Conservation (phyloP, 2,797 vertebrate genomes). For the Gymnocypris eckloni region DNA sequence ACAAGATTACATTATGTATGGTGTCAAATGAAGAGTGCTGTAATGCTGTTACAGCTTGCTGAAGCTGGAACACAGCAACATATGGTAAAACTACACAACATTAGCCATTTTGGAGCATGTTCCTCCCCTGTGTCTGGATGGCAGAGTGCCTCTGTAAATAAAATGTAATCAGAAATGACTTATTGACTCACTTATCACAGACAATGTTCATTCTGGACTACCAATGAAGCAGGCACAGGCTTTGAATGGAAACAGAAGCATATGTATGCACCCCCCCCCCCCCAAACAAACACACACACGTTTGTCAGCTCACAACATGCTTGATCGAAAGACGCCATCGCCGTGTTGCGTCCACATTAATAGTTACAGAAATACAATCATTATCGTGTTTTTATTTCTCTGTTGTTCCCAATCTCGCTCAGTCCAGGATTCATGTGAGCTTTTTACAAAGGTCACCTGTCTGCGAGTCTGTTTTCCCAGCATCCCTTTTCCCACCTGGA, state of each 20-base stretch:
- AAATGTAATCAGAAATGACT: constrained; percentile 82
- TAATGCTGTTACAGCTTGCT: constrained; percentile 77
- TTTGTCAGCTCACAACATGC: constrained; percentile 51
- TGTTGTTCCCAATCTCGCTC: constrained; percentile 61
- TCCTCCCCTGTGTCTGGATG: constrained; percentile 83
- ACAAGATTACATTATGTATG: constrained; percentile 78
- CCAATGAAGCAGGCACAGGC: constrained; percentile 62
- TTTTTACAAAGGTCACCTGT: constrained; percentile 78
- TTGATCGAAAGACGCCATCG: background rate
- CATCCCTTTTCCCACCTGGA: constrained; percentile 82
- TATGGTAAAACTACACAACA: constrained; percentile 89
- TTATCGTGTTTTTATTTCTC: constrained; percentile 13
- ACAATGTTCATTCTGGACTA: constrained; percentile 52
- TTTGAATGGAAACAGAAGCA: constrained; percentile 63
- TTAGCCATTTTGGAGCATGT: constrained; percentile 87
- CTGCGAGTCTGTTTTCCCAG: constrained; percentile 77
- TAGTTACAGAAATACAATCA: constrained; percentile 19
- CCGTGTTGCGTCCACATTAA: constrained; percentile 32
- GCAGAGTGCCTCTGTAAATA: constrained; percentile 90
- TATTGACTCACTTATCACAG: constrained; percentile 64
- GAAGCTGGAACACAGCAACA: constrained; percentile 86
- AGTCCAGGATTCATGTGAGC: constrained; percentile 76
- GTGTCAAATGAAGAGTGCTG: constrained; percentile 71
- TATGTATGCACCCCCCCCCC: constrained; percentile 22
- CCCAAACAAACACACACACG: background rate